Evolutionary conservation across 2,797 vertebrate species (phyloP).

Genomic region (Brotogeris chrysoptera): DNA sequence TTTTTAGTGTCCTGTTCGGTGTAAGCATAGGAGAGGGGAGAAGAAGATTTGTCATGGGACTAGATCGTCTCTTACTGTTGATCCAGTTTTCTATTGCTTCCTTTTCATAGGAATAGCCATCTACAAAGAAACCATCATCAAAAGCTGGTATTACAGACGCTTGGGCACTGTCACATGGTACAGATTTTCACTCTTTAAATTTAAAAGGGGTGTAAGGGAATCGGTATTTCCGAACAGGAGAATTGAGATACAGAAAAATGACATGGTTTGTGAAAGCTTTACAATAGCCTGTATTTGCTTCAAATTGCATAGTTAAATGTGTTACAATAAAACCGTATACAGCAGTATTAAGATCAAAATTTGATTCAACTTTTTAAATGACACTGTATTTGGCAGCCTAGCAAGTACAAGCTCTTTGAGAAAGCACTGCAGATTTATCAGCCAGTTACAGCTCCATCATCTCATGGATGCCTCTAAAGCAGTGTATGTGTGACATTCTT

Average conservation of each 20-base stretch:
- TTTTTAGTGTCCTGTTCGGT: conserved; percentile 87
- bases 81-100: conserved; percentile 89
- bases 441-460: not conserved
- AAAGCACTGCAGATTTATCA: not conserved
- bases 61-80: conserved; percentile 80
- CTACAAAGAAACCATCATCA: conserved; percentile 68
- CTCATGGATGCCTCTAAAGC: not conserved
- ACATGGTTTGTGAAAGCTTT: not conserved
- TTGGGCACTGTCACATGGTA: not conserved
- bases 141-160: not conserved
- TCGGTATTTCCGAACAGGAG: not conserved
- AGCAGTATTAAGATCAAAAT: not conserved
- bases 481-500: not conserved
- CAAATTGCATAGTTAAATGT: not conserved
- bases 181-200: not conserved
- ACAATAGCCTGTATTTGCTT: not conserved
- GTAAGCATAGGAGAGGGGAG: conserved; percentile 81
- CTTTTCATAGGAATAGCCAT: conserved; percentile 90
- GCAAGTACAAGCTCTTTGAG: too few relatives aligned
- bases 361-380: not conserved
- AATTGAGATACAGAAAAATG: not conserved
- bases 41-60: conserved; percentile 90
- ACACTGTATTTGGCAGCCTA: not conserved
- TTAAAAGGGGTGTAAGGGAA: not conserved
- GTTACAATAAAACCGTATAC: not conserved